Evolutionary conservation across 2,113 vertebrate species (phyloP).

Genomic region (Myiopsitta monachus): DNA sequence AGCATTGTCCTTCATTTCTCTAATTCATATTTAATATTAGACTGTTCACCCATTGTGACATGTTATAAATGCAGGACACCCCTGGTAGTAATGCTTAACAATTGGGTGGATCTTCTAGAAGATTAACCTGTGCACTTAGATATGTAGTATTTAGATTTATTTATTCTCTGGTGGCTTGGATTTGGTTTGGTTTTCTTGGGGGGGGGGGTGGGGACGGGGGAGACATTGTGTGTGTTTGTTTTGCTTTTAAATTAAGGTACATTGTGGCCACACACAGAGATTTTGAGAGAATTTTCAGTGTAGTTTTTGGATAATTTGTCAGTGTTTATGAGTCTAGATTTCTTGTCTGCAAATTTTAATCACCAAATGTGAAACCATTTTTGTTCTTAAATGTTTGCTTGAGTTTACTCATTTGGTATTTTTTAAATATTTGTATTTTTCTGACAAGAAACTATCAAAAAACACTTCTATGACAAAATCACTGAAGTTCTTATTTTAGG

Average conservation of each 20-base stretch:
- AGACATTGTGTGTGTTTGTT: neutral
- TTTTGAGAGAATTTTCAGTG: neutral
- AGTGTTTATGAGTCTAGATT: neutral
- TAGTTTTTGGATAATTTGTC: neutral
- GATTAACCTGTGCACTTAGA: neutral
- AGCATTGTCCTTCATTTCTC: neutral
- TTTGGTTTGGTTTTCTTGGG: neutral
- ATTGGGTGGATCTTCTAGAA: neutral
- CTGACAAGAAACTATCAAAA: neutral
- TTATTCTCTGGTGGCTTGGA: neutral
- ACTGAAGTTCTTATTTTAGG: neutral
- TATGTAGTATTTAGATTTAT: neutral
- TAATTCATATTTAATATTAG: neutral
- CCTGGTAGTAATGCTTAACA: neutral
- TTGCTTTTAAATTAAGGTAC: neutral
- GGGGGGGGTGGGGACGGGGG: neutral
- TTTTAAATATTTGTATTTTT: neutral
- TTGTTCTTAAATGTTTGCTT: neutral
- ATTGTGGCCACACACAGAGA: neutral
- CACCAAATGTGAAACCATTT: neutral
- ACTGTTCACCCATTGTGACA: accelerated
- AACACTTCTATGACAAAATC: neutral
- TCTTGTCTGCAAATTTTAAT: neutral
- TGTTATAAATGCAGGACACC: neutral
- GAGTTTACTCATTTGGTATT: neutral